These are phyloP conservation scores for Malurus melanocephalus DNA, from an alignment of 2,113 vertebrate genomes.

Conservation along the genomic window DNA sequence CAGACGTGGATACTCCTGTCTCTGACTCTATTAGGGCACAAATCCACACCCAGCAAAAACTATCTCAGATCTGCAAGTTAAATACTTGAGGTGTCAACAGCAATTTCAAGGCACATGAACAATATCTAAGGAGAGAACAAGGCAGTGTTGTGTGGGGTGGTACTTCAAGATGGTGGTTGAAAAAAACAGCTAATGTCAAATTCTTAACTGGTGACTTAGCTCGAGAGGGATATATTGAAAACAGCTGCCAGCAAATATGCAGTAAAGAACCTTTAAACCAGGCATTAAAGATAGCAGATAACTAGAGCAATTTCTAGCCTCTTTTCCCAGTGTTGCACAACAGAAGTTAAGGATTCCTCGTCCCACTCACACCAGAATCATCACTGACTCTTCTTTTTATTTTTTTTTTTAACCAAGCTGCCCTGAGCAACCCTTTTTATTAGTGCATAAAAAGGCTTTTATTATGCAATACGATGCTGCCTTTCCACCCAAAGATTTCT, in stretches of 20 bases:
- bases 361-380: neutral
- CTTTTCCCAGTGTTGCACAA: conserved; percentile 16
- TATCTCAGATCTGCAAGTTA: conserved; percentile 43
- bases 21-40: conserved; percentile 37
- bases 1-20: conserved; percentile 58
- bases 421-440: conserved; percentile 53
- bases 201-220: conserved; percentile 65
- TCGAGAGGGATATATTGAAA: conserved; percentile 49
- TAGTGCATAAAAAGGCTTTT: conserved; percentile 45
- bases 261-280: conserved; percentile 56
- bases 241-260: conserved; percentile 63
- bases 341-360: neutral
- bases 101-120: conserved; percentile 62
- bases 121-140: conserved; percentile 55
- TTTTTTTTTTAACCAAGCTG: conserved; percentile 5
- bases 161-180: conserved; percentile 56
- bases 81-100: conserved; percentile 63
- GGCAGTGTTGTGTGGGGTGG: conserved; percentile 30
- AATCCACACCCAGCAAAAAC: conserved; percentile 55
- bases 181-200: conserved; percentile 55
- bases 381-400: neutral
- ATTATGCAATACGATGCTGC: conserved; percentile 57
- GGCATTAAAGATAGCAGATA: conserved; percentile 54
- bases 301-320: conserved; percentile 13
- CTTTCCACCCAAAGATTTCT: conserved; percentile 59